Conservation (phyloP, 2,888 invertebrate genomes). For the Dryococelus australis region DNA sequence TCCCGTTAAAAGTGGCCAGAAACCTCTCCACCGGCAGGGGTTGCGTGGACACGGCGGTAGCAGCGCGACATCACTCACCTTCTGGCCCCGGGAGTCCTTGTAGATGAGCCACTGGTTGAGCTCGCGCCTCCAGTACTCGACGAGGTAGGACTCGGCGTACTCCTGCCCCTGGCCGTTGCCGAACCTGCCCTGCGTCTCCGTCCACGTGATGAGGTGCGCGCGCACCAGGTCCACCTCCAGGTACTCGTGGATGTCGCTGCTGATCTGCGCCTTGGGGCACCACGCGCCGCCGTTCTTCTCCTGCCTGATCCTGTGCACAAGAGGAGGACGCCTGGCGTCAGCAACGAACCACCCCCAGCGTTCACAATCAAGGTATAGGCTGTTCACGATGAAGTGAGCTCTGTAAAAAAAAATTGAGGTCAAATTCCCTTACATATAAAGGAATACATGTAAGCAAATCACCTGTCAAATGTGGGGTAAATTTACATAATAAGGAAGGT, state of each 20-base stretch:
- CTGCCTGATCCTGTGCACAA: slow-evolving; percentile 74
- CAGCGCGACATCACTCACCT: slow-evolving; percentile 63
- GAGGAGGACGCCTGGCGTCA: slow-evolving; percentile 26
- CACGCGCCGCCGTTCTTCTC: slow-evolving; percentile 91
- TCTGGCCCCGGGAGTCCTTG: slow-evolving; percentile 77
- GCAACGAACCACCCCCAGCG: background rate
- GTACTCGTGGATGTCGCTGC: slow-evolving; percentile 78
- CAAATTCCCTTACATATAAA: no score
- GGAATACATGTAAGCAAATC: no score
- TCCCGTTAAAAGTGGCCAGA: no score
- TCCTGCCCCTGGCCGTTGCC: slow-evolving; percentile 92
- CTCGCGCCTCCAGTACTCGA: slow-evolving; percentile 80
- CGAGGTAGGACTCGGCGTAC: slow-evolving; percentile 81
- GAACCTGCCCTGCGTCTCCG: slow-evolving; percentile 90
- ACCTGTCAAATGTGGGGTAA: no score
- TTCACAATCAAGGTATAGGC: no score
- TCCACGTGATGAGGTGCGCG: slow-evolving; percentile 81
- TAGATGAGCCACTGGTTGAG: slow-evolving; percentile 79
- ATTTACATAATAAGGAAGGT: no score
- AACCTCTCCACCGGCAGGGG: no score
- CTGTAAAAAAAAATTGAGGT: no score
- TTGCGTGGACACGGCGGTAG: no score
- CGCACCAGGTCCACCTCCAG: slow-evolving; percentile 80
- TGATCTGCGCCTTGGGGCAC: slow-evolving; percentile 87
- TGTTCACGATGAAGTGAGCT: no score